Conservation (phyloP, 2,888 invertebrate genomes). For the Cerastoderma edule region DNA sequence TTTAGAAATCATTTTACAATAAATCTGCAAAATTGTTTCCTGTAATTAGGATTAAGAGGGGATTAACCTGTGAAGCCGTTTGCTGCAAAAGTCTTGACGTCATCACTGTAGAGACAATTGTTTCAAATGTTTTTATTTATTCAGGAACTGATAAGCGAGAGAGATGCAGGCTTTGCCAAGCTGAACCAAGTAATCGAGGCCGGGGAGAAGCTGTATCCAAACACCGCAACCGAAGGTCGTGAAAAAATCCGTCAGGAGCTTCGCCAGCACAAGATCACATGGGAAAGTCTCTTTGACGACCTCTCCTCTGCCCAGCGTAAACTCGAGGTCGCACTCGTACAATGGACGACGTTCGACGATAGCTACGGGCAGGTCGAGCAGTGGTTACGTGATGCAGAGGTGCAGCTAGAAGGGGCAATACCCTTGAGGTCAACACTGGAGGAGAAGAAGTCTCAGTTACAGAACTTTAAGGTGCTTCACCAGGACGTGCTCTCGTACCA, state of each 20-base stretch:
- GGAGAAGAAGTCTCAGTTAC: slow-evolving; percentile 92
- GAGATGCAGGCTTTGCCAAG: slow-evolving; percentile 92
- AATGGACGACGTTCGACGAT: slow-evolving; percentile 97
- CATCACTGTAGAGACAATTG: too few species aligned
- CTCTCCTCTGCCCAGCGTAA: slow-evolving; percentile 93
- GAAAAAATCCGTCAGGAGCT: slow-evolving; percentile 94
- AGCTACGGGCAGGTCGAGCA: slow-evolving; percentile 90
- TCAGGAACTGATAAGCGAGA: slow-evolving; percentile 87
- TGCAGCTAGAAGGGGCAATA: slow-evolving; percentile 90
- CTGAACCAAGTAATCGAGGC: slow-evolving; percentile 90
- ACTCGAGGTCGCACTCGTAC: slow-evolving; percentile 93
- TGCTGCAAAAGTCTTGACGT: too few species aligned
- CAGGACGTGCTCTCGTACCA: slow-evolving; percentile 96
- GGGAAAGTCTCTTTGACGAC: slow-evolving; percentile 94
- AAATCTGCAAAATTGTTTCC: too few species aligned
- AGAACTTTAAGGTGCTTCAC: slow-evolving; percentile 86
- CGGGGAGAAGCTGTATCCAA: slow-evolving; percentile 95
- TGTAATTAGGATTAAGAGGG: too few species aligned
- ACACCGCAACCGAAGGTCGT: slow-evolving; percentile 95
- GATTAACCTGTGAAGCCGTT: too few species aligned
- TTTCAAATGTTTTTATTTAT: slow-evolving; percentile 34
- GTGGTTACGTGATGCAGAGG: slow-evolving; percentile 91
- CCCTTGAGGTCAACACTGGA: slow-evolving; percentile 94
- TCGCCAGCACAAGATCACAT: slow-evolving; percentile 91
- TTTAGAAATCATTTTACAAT: too few species aligned